These are phyloP conservation scores for Polietes domitor DNA, from an alignment of 2,888 invertebrate species.

Conservation along the genomic window DNA sequence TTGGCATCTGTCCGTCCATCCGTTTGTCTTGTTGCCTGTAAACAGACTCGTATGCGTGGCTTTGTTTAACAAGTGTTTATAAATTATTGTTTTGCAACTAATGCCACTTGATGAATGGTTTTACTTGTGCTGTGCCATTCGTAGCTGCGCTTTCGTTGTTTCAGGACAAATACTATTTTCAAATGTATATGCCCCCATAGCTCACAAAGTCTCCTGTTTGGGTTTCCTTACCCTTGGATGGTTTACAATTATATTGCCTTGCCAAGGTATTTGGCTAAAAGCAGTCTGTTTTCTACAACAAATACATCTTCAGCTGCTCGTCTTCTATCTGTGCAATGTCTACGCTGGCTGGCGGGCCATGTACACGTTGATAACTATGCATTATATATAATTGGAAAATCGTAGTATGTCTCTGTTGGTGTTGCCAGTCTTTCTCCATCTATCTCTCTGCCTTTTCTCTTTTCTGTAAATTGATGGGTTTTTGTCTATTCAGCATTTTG, in stretches of 20 bases:
- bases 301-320: background rate
- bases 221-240: no score
- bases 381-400: conserved; percentile 10
- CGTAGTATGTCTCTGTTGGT: background rate
- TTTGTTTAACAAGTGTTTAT: conserved; percentile 47
- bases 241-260: background rate
- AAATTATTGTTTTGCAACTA: conserved; percentile 57
- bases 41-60: background rate
- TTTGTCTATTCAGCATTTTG: conserved; percentile 47
- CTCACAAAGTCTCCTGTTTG: no score
- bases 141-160: background rate
- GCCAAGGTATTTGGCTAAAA: background rate
- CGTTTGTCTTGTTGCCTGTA: background rate
- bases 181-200: no score
- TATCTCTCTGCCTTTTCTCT: background rate
- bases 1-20: background rate
- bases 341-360: background rate
- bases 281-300: background rate
- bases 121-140: conserved; percentile 14
- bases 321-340: background rate
- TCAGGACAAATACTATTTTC: no score
- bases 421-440: background rate
- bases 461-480: conserved; percentile 35
- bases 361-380: background rate
- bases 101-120: conserved; percentile 62